Percentiles rank a stretch among this genome's conserved stretches.
These are phyloP conservation scores for Muraenolepis orangiensis DNA, from an alignment of 2,797 vertebrate species.

Conservation along the genomic window DNA sequence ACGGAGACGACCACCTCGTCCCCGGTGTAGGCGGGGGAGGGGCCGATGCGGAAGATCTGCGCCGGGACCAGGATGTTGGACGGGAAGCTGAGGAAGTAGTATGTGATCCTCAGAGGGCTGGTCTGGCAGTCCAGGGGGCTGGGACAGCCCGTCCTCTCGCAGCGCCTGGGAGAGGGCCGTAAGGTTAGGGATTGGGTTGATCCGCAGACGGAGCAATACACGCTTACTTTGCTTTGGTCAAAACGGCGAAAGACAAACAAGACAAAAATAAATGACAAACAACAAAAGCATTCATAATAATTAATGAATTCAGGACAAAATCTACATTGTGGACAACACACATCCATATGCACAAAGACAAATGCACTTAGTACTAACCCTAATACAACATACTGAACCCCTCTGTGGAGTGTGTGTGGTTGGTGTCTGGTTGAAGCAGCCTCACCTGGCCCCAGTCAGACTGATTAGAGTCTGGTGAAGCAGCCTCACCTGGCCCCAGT, in stretches of 20 bases:
- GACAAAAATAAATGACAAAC: not conserved
- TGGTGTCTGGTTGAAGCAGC: too few species aligned
- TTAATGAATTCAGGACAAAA: too few species aligned
- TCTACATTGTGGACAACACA: too few species aligned
- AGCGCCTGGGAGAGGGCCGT: slow-evolving; percentile 78
- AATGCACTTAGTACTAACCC: too few species aligned
- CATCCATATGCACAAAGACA: too few species aligned
- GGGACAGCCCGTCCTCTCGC: slow-evolving; percentile 86
- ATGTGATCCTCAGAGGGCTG: slow-evolving; percentile 85
- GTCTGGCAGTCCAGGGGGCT: slow-evolving; percentile 87
- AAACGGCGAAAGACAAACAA: not conserved
- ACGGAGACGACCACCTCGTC: slow-evolving; percentile 91
- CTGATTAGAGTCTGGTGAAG: too few species aligned
- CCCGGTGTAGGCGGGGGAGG: slow-evolving; percentile 87
- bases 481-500: too few species aligned
- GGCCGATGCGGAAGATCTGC: slow-evolving; percentile 96
- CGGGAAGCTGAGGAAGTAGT: slow-evolving; percentile 94
- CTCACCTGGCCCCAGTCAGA: too few species aligned
- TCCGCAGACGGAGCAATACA: too few species aligned
- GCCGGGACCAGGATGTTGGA: slow-evolving; percentile 88
- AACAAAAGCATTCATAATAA: not conserved
- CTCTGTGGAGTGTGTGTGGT: too few species aligned
- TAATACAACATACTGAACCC: too few species aligned
- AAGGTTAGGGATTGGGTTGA: not conserved
- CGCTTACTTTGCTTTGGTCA: too few species aligned